These are phyloP conservation scores for Sepiola atlantica DNA, from an alignment of 2,888 invertebrate genomes.

Conservation along the genomic window DNA sequence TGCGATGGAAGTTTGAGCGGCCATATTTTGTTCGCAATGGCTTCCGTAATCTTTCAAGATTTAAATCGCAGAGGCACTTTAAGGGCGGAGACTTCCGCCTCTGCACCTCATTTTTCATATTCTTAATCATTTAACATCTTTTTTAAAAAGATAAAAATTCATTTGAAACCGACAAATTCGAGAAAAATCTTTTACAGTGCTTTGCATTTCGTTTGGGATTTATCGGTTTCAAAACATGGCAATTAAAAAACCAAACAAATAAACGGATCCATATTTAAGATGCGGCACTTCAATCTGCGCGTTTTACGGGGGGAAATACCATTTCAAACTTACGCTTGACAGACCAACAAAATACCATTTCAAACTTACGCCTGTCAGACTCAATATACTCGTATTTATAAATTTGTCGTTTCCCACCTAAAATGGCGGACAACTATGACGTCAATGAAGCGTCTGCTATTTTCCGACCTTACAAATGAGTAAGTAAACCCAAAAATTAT, in stretches of 20 bases:
- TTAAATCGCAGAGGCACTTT: background rate
- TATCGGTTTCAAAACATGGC: background rate
- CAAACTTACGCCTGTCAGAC: no score
- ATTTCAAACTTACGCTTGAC: no score
- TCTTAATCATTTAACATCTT: background rate
- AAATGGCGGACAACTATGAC: no score
- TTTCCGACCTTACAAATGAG: no score
- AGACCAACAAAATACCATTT: no score
- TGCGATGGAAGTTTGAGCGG: background rate
- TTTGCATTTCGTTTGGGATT: background rate
- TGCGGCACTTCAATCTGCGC: no score
- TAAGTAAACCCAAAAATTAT: no score
- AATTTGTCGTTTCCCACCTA: no score
- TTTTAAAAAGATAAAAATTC: background rate
- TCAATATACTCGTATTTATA: no score
- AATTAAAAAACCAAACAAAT: background rate
- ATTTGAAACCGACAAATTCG: background rate
- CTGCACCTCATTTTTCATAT: background rate
- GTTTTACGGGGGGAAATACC: no score
- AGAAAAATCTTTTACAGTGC: background rate
- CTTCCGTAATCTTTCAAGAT: conserved; percentile 10
- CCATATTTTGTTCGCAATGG: background rate
- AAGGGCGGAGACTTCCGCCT: background rate
- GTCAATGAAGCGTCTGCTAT: no score
- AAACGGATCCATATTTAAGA: background rate